Base-by-base conservation (phyloP, 2,888 invertebrate genomes). In the Ornithoptera alexandrae region DNA sequence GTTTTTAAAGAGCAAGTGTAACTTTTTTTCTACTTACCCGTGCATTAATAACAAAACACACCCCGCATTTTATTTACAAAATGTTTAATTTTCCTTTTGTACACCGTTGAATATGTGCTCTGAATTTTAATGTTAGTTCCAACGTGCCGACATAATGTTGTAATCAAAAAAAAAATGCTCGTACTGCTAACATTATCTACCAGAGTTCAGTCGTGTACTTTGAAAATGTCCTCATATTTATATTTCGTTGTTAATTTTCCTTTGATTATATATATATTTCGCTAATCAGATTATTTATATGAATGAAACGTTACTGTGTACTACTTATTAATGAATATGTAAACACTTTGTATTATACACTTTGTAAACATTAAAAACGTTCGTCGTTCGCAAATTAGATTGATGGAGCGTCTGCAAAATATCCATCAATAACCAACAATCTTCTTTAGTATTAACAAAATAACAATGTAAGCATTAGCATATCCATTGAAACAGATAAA, bases 31-130 rank as follows among this genome's bases (percentile, higher is more conserved):
- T 30, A 30, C 58, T 22, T 30, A 65, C 46, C 24, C 63, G 18
- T 18, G n/a, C 58, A 22, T 64, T 69, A 69, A 69, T 36, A 56
- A 60, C 30, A 60, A 61, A 60, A 56, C 50, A 64, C 22, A 20
- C 17, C 39, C 0, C 18, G 68, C 36, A n/a, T 69, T 69, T 64
- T 60, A 60, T 69, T 69, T 22, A 60, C 24, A 60, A 65, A 18
- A 62, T 65, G 65, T 65, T 65, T 57, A 57, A 69, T 65, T 65
- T 65, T 69, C 65, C 57, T 62, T 65, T 69, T 65, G 42, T 65
- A 22, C 53, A 50, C 50, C 30, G 59, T 61, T 17, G 58, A 58
- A 57, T 68, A 60, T 57, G 65, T 50, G n/a, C 62, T 60, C 2
- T 42, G 65, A 69, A 69, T 69, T 61, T 65, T 57, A 69, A 65